Evolutionary conservation across 1,140 invertebrate genomes (phyloP), one percentile per base, ranked within the genome.

Genomic region (Drosophila asahinai): DNA sequence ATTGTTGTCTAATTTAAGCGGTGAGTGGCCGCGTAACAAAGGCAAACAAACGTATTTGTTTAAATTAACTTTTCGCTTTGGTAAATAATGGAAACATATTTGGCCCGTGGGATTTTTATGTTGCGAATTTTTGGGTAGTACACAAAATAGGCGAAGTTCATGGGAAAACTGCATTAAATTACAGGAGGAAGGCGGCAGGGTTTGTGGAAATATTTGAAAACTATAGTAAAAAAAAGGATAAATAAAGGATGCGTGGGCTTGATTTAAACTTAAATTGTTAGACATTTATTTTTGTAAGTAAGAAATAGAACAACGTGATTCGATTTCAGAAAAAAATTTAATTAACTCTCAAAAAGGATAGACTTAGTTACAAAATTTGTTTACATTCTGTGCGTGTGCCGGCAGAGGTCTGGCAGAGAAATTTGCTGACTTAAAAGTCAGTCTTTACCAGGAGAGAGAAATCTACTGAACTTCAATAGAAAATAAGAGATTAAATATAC

Each of bases 31-130:
- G 19, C 17, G 49, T 36, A 36, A 36, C 17, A 71, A 33, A 15
- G 38, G 19, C 64, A 71, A 36, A 27, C 40, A 63, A 55, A 19
- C 30, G 22, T 55, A 40, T 71, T 79, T 79, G 77, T 77, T 77
- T 79, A 77, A 64, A 64, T 58, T 76, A 64, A 51, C 70, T 49
- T 33, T 40, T 68, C 0, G 22, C 40, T 51, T 71, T 33, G 38
- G 63, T 68, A 71, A 67, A 71, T 71, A 73, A 72, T 73, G 66
- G 67, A 73, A 73, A 73, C 54, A 73, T 73, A 51, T 73, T 54
- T 54, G 40, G 12, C 14, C 38, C 55, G 68, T 73, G 54, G 67
- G 55, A 22, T 77, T 43, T 70, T 62, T 45, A 70, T 78, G 57
- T 70, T 55, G 38, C 48, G n/a, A 67, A 58, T 76, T 47, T 52